Base-by-base conservation (phyloP, 2,888 invertebrate species). In the Trilocha varians region DNA sequence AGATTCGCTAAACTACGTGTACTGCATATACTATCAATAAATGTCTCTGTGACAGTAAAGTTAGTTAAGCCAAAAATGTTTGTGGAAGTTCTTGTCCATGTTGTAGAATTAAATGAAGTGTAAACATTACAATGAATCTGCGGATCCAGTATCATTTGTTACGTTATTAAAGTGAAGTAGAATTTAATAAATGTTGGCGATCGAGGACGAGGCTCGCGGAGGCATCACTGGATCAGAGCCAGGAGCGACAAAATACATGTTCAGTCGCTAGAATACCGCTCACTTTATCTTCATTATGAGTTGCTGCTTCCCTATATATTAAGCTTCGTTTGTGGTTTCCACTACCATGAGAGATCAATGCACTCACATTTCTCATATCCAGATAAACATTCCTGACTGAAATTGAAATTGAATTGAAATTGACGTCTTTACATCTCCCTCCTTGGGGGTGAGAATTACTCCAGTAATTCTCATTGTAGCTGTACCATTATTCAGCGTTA, bases 231-330 rank as follows among this genome's bases (percentile, higher is more conserved):
- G 38, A 38, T 38, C 14, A 11, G 25, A 32, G 38, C 38, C 38
- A 38, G 38, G 15, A 25, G 38, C 38, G 14, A 38, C 5, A 38
- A 14, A 9, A n/a, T 38, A 25, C 14, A 38, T 38, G 38, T 15
- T 3, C n/a, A 11, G 38, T 38, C 32, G 32, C 32, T 15, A 38
- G 38, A 38, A 38, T 16, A 16, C 38, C 32, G 38, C 32, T 50
- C 55, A 59, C 54, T 74, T 62, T 63, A 56, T 75, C 70, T 72
- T 68, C 64, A 70, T 71, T 73, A 69, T 53, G 51, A 59, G 47
- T 49, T 46, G 34, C n/a, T 13, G 36, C 16, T 8, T 11, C 9
- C 25, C 25, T 25, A 25, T 25, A 25, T 25, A 25, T 25, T 25
- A 25, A 25, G 25, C 25, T 25, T 5, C 25, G 25, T 25, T 9